phyloP scores from a whole-genome alignment of 2,888 invertebrate genomes.

The Tuberolachnus salignus region DNA sequence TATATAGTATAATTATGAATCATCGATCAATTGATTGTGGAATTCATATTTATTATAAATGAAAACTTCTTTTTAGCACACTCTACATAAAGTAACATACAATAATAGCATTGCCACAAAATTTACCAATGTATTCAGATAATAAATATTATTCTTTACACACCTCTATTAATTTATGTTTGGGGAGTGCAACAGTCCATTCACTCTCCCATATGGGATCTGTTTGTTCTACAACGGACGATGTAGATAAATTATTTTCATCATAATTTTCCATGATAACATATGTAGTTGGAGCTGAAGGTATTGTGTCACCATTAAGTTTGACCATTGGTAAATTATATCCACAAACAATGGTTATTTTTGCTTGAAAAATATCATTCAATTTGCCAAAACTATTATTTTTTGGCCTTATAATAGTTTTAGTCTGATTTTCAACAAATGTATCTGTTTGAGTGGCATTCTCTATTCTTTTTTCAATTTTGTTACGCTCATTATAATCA shows the following conservation, averaged over 20 bases:
- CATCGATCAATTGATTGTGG: too few species aligned
- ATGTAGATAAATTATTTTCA: constrained; percentile 9
- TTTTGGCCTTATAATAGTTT: neutral
- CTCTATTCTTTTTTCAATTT: neutral
- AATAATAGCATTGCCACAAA: neutral
- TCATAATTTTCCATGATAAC: constrained; percentile 10
- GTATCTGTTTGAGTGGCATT: neutral
- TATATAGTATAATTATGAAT: too few species aligned
- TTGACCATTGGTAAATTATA: constrained; percentile 42
- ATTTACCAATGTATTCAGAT: neutral
- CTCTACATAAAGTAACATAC: neutral
- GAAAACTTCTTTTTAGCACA: too few species aligned
- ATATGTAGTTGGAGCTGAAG: constrained; percentile 41
- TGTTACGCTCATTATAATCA: neutral
- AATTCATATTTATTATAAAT: too few species aligned
- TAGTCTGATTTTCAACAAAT: neutral
- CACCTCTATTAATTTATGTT: constrained; percentile 36
- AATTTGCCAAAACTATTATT: neutral
- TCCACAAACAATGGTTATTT: constrained; percentile 23
- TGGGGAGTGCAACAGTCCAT: constrained; percentile 16
- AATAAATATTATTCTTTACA: neutral
- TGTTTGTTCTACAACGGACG: constrained; percentile 23
- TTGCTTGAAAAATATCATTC: constrained; percentile 29
- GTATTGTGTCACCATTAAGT: constrained; percentile 9
- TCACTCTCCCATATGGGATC: constrained; percentile 42